Evolutionary conservation across 2,797 vertebrate genomes (phyloP), one percentile per base, ranked within the genome.

Genomic region (Limosa lapponica): DNA sequence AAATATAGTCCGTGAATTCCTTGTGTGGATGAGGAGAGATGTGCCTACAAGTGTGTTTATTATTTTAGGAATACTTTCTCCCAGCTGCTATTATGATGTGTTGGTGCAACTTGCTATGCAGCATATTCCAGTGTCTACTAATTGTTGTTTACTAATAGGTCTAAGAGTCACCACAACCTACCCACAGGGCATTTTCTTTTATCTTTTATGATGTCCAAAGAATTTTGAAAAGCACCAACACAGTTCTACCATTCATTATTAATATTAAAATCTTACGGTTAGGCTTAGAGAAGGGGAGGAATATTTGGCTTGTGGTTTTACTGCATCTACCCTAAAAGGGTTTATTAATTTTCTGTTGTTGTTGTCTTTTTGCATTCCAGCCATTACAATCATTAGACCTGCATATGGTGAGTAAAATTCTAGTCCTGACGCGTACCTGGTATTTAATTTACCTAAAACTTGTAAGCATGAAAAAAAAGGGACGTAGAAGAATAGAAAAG

Each of bases 61-160:
- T 92, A 49, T 91, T 93, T 92, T 77, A 90, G 41, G 67, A 78
- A 74, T 89, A 77, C 37, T 93, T 87, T 93, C 39, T 86, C 32
- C 57, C 41, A 2, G 2, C 65, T 95, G 79, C 52, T 91, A 59
- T 93, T 95, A 83, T 34, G 59, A 64, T 0, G 0, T 44, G 22
- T 89, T 81, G 44, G 61, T 83, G 43, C 37, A 91, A 83, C 94
- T 94, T 65, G 93, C 65, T 89, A 15, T 87, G 72, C 93, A 80
- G 57, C 93, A 95, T 91, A 93, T 90, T 95, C 67, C 49, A 57
- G 44, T 71, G 79, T 48, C 55, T 57, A 66, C 82, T 93, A 95
- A 92, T 81, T 93, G 75, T 67, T 94, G 58, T 89, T 95, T 91
- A 95, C 74, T 88, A 25, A 49, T 3, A 55, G 16, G 39, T n/a